phyloP scores from a whole-genome alignment of 2,113 vertebrate genomes.

The Melanostigma gelatinosum region DNA sequence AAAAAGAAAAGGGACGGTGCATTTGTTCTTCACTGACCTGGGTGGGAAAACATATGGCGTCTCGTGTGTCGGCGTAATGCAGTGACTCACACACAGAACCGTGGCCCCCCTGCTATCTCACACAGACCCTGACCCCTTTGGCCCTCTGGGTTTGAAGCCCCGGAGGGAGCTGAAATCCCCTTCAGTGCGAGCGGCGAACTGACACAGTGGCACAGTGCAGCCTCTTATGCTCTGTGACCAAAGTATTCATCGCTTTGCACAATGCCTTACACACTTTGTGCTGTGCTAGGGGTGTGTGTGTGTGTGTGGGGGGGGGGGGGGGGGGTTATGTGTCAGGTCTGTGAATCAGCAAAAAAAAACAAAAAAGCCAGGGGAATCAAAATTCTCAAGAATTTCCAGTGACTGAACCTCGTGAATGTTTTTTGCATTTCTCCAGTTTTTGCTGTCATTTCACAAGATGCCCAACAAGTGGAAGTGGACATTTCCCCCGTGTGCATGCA shows the following conservation, averaged over 20 bases:
- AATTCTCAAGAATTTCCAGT: conserved; percentile 31
- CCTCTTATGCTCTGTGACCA: conserved; percentile 44
- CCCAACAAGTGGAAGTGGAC: conserved; percentile 24
- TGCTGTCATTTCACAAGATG: conserved; percentile 29
- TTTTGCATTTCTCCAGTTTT: not conserved
- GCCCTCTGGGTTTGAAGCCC: conserved; percentile 53
- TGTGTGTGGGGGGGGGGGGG: not conserved
- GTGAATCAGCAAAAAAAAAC: conserved; percentile 51
- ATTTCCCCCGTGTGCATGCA: not conserved
- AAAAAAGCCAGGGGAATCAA: not conserved
- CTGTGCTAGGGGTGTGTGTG: not conserved
- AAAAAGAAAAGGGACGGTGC: conserved; percentile 50
- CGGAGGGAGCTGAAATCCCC: conserved; percentile 57
- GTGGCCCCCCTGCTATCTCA: conserved; percentile 62
- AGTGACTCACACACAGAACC: conserved; percentile 67
- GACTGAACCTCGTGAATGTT: conserved; percentile 20
- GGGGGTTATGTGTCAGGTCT: conserved; percentile 4
- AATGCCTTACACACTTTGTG: conserved; percentile 46
- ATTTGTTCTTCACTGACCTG: conserved; percentile 61
- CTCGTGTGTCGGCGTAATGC: conserved; percentile 59
- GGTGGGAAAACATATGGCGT: conserved; percentile 70
- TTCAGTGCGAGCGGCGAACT: conserved; percentile 15
- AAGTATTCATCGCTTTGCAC: conserved; percentile 53
- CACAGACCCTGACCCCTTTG: conserved; percentile 57
- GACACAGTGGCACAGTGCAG: conserved; percentile 46